Base-by-base conservation (phyloP, 1,140 invertebrate genomes). In the Diorhabda carinulata region DNA sequence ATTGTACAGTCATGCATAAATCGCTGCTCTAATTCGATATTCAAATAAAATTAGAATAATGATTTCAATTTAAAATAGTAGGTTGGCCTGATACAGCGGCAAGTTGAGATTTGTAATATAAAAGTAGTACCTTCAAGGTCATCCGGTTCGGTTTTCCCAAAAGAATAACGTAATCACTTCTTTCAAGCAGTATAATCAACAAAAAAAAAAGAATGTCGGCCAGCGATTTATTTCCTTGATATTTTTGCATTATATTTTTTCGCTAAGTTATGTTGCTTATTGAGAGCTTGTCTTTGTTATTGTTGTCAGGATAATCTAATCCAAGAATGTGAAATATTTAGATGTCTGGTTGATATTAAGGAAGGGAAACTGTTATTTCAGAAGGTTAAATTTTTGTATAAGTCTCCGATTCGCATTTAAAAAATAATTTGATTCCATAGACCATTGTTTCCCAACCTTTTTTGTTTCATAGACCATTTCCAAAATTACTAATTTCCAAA, bases 131-230 rank as follows among this genome's bases (percentile, higher is more conserved):
- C 42, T 42, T 61, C 59, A 61, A 61, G 59, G 59, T 61, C 25
- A 41, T 43, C 59, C 59, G 42, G 59, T 9, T 61, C 7, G 59
- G 59, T 61, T 61, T 61, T 61, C 42, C 59, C 59, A 61, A 43
- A 61, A 61, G 59, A 4, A 61, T 61, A 61, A 61, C 59, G 59
- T 61, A 61, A 61, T 61, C 59, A 9, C 59, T 40, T 61, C 59
- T 61, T 43, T 40, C 25, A 8, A 6, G 5, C 59, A 6, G 2
- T 2, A 8, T 52, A 52, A n/a, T n/a, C 6, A 6, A n/a, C 47
- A n/a, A 52, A n/a, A 40, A 9, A 25, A 57, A 40, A 61, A 43
- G 59, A 41, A 61, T 61, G 59, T 61, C 57, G 59, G 42, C 8
- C 10, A 9, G 42, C 59, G 42, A 52, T 61, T 61, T 41, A 61